phyloP scores from a whole-genome alignment of 2,888 invertebrate genomes.

The Zhuqinia jingwanae region DNA sequence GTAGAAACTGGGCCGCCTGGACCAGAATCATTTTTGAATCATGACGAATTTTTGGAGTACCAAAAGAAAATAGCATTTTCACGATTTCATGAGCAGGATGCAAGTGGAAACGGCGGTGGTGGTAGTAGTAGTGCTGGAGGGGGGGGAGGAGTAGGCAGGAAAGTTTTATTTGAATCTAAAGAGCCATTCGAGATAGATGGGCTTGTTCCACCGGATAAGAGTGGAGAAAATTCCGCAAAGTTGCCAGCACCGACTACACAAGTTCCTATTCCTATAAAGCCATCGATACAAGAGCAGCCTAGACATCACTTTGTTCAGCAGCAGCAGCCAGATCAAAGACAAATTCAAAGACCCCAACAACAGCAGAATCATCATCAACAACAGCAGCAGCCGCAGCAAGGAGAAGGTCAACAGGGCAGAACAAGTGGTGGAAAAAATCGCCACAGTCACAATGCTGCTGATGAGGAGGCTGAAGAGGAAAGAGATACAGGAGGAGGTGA shows the following conservation, averaged over 20 bases:
- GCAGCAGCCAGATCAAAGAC: conserved; percentile 15
- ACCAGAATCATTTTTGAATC: conserved; percentile 76
- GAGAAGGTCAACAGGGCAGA: conserved; percentile 50
- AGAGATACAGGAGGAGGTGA: conserved; percentile 46
- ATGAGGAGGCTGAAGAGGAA: conserved; percentile 24
- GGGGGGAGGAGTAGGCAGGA: conserved; percentile 51
- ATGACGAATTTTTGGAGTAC: conserved; percentile 77
- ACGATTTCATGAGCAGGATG: conserved; percentile 60
- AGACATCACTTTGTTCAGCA: not conserved
- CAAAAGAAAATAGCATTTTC: conserved; percentile 76
- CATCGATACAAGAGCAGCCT: not conserved
- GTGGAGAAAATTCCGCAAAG: conserved; percentile 51
- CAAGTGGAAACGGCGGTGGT: conserved; percentile 12
- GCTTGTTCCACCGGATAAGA: conserved; percentile 62
- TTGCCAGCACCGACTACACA: conserved; percentile 36
- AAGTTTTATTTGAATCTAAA: conserved; percentile 70
- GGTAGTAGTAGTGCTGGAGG: conserved; percentile 31
- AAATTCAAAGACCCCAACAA: conserved; percentile 34
- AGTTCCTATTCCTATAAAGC: conserved; percentile 30
- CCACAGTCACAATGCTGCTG: not conserved
- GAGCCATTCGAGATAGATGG: conserved; percentile 72
- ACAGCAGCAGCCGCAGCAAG: not conserved
- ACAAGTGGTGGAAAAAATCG: conserved; percentile 24
- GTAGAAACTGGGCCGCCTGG: conserved; percentile 72
- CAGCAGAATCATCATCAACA: not conserved